Percentiles rank a stretch among this genome's conserved stretches.
Evolutionary conservation across 2,797 vertebrate genomes (phyloP).

Genomic region (Clarias laeviceps): DNA sequence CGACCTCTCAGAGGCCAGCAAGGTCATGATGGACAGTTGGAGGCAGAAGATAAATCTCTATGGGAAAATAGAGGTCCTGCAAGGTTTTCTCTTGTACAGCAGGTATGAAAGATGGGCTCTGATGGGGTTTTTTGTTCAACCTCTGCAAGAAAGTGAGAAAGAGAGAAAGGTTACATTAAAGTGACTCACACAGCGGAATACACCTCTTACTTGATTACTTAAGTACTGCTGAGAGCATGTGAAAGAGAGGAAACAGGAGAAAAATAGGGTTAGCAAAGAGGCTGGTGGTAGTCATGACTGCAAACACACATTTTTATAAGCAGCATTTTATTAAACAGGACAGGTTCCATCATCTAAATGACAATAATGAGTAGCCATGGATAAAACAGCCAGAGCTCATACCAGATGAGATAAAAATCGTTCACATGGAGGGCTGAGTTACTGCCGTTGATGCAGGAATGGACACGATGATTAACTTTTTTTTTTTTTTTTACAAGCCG

Average conservation of each 20-base stretch:
- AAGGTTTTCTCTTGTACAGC: constrained; percentile 51
- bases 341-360: constrained; percentile 31
- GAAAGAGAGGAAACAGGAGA: not conserved
- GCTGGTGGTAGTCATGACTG: constrained; percentile 4
- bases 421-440: constrained; percentile 40
- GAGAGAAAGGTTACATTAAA: constrained; percentile 22
- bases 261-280: constrained; percentile 8
- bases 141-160: constrained; percentile 52
- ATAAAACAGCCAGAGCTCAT: constrained; percentile 29
- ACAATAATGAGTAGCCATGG: constrained; percentile 23
- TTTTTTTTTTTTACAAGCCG: constrained; percentile 35
- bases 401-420: constrained; percentile 15
- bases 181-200: constrained; percentile 3
- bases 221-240: not conserved
- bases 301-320: constrained; percentile 35
- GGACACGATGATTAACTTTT: constrained; percentile 44
- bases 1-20: constrained; percentile 87
- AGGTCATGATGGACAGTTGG: constrained; percentile 76
- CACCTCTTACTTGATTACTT: not conserved
- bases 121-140: constrained; percentile 59
- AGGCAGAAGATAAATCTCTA: constrained; percentile 14
- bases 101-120: constrained; percentile 65
- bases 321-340: constrained; percentile 37
- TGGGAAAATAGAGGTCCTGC: constrained; percentile 42
- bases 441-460: constrained; percentile 3